A percentile compares a stretch with the other conserved stretches of the same genome.
Conservation (phyloP, 2,888 invertebrate species). For the Branchipolynoe longqiensis region DNA sequence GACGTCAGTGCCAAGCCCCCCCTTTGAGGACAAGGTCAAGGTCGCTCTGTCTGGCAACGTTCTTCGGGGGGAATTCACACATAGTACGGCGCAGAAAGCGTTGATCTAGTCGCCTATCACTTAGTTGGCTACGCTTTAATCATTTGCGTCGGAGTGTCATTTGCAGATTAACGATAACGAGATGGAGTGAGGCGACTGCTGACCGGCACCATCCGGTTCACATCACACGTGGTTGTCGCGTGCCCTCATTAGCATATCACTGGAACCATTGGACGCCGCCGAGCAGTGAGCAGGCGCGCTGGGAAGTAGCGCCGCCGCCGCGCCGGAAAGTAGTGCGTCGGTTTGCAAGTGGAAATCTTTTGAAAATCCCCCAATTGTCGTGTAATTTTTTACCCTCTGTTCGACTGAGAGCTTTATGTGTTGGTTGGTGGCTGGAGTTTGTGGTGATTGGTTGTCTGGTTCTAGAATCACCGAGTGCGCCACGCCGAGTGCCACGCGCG, state of each 20-base stretch:
- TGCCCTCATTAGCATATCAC: conserved; percentile 14
- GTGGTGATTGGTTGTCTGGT: neutral
- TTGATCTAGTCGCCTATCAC: too few species aligned
- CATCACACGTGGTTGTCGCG: conserved; percentile 4
- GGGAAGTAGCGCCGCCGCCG: neutral
- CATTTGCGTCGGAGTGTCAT: too few species aligned
- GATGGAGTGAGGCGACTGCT: too few species aligned
- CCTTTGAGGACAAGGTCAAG: too few species aligned
- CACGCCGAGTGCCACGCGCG: neutral
- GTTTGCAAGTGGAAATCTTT: neutral
- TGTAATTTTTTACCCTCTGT: neutral
- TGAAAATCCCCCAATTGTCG: neutral
- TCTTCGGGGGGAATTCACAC: too few species aligned
- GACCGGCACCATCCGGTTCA: too few species aligned
- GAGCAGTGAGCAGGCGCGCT: too few species aligned
- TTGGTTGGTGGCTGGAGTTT: neutral
- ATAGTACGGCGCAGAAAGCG: too few species aligned
- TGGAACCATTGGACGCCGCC: neutral
- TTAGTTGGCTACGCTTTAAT: too few species aligned
- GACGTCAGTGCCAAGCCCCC: too few species aligned
- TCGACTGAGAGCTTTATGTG: neutral
- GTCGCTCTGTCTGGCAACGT: too few species aligned
- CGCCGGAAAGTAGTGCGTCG: neutral
- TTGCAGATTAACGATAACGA: too few species aligned
- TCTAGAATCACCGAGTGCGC: neutral